These are phyloP conservation scores for Sanderia malayensis DNA, from an alignment of 30 jellyfish, hydroid and myxozoan genomes.

Conservation along the genomic window DNA sequence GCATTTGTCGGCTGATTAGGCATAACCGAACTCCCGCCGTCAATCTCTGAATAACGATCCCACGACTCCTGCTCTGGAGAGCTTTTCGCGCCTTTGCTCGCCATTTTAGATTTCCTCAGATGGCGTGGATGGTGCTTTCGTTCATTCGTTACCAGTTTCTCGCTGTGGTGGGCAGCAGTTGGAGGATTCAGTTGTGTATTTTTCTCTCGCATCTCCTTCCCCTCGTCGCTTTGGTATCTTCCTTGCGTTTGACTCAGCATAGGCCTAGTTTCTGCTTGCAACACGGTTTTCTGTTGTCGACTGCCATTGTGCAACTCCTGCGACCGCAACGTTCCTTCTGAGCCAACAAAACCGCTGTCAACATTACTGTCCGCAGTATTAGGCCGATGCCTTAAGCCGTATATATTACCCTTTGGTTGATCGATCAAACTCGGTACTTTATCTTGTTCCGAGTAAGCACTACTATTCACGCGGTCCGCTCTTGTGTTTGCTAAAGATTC, in stretches of 20 bases:
- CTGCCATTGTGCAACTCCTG: slow-evolving; percentile 37
- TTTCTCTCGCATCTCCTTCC: background rate
- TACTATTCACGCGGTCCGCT: slow-evolving; percentile 55
- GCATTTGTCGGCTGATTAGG: background rate
- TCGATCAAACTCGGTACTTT: slow-evolving; percentile 57
- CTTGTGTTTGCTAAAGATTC: slow-evolving; percentile 41
- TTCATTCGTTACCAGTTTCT: background rate
- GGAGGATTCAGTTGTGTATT: background rate
- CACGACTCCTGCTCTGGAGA: background rate
- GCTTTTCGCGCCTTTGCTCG: background rate
- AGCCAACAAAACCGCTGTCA: slow-evolving; percentile 78
- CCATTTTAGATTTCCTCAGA: background rate
- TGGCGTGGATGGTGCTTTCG: slow-evolving; percentile 8
- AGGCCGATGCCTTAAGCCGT: slow-evolving; percentile 57
- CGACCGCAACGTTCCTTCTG: slow-evolving; percentile 70
- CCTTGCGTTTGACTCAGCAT: background rate
- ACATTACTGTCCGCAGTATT: slow-evolving; percentile 72
- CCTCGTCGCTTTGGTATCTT: background rate
- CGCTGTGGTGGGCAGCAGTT: background rate
- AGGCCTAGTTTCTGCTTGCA: background rate
- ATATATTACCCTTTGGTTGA: slow-evolving; percentile 42
- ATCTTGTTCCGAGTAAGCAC: slow-evolving; percentile 68
- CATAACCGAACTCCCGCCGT: background rate
- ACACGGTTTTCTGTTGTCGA: background rate
- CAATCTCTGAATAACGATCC: background rate